phyloP scores from a whole-genome alignment of 2,113 vertebrate genomes.

The Pangasianodon gigas region DNA sequence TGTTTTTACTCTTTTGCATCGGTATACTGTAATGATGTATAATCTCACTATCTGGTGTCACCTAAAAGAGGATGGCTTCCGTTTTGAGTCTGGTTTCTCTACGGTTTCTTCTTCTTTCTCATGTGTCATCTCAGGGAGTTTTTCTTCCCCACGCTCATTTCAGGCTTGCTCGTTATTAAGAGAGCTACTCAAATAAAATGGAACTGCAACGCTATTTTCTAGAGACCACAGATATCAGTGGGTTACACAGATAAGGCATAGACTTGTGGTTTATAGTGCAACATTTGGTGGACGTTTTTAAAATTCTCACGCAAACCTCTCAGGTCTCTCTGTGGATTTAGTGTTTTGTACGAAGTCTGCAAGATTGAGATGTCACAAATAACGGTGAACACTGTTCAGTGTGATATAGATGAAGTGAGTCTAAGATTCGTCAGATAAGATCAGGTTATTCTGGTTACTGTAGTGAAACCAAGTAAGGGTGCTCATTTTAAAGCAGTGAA shows the following conservation, averaged over 20 bases:
- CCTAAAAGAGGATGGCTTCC: neutral
- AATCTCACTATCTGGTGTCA: neutral
- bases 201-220: neutral
- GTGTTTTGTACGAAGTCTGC: neutral
- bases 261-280: neutral
- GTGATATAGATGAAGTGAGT: neutral
- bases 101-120: neutral
- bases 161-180: neutral
- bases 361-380: neutral
- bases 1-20: neutral
- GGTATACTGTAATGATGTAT: neutral
- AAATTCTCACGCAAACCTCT: neutral
- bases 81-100: neutral
- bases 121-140: neutral
- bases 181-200: neutral
- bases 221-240: no score
- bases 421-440: neutral
- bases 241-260: neutral
- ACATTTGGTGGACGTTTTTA: neutral
- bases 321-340: neutral
- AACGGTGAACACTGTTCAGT: neutral
- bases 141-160: neutral
- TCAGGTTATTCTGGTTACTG: neutral
- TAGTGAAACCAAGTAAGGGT: neutral
- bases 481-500: no score